Conservation (phyloP, 2,113 vertebrate genomes). For the Hippocampus zosterae region DNA sequence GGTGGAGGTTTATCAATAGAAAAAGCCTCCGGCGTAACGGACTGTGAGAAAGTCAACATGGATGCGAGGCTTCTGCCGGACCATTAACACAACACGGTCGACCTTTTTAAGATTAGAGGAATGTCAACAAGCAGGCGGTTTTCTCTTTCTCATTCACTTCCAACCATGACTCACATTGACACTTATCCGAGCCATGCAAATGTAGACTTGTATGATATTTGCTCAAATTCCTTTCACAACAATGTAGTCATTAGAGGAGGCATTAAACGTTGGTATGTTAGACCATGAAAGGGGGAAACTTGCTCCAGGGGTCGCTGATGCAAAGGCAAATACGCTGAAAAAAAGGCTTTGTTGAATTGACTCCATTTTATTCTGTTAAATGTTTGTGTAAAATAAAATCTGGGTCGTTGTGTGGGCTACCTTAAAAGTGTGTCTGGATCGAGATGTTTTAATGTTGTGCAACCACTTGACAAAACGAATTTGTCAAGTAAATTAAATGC, state of each 20-base stretch:
- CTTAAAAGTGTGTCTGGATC: too few relatives aligned
- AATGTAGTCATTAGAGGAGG: slow-evolving; percentile 6
- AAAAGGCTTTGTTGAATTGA: too few relatives aligned
- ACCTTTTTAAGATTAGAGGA: slow-evolving; percentile 53
- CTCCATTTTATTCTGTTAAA: too few relatives aligned
- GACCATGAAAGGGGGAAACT: slow-evolving; percentile 23
- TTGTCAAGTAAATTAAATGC: too few relatives aligned
- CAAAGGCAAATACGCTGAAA: too few relatives aligned
- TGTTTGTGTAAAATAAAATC: too few relatives aligned
- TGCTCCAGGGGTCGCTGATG: neutral
- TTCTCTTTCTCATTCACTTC: slow-evolving; percentile 43
- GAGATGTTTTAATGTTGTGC: too few relatives aligned
- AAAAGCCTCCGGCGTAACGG: slow-evolving; percentile 3
- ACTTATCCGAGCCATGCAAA: slow-evolving; percentile 55
- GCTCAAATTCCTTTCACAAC: slow-evolving; percentile 46
- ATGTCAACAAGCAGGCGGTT: slow-evolving; percentile 59
- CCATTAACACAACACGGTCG: slow-evolving; percentile 37
- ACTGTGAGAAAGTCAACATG: slow-evolving; percentile 65
- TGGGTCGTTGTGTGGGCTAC: too few relatives aligned
- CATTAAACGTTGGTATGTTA: slow-evolving; percentile 10
- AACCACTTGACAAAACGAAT: too few relatives aligned
- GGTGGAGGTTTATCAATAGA: slow-evolving; percentile 41
- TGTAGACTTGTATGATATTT: slow-evolving; percentile 66
- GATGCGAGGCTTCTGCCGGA: slow-evolving; percentile 35
- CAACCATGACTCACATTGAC: slow-evolving; percentile 50